Percentiles rank a stretch among this genome's conserved stretches.
These are phyloP conservation scores for Pelobates cultripes DNA, from an alignment of 2,797 vertebrate species.

Conservation along the genomic window DNA sequence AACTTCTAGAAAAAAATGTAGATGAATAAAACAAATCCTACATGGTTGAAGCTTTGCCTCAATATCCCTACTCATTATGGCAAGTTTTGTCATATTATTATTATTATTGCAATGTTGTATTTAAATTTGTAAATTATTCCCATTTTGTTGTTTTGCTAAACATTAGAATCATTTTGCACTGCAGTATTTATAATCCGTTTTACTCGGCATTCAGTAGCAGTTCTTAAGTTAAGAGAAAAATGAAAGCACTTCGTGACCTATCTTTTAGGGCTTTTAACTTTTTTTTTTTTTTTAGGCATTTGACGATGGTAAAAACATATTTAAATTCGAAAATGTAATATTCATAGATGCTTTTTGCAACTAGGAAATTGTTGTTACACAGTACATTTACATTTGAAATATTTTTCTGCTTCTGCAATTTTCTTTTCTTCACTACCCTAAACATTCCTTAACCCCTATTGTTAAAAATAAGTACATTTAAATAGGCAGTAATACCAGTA, in stretches of 20 bases:
- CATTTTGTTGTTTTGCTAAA: slow-evolving; percentile 12
- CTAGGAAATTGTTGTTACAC: not conserved
- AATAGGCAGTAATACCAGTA: too few relatives aligned
- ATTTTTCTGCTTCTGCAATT: not conserved
- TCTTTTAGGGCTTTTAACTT: slow-evolving; percentile 38
- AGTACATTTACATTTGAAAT: not conserved
- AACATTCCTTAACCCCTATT: not conserved
- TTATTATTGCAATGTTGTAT: too few relatives aligned
- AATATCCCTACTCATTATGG: too few relatives aligned
- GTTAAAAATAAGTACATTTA: too few relatives aligned
- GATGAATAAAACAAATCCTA: too few relatives aligned
- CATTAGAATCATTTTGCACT: slow-evolving; percentile 32
- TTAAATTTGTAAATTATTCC: not conserved
- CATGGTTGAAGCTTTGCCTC: too few relatives aligned
- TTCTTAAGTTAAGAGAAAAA: slow-evolving; percentile 35
- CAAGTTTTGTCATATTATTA: too few relatives aligned
- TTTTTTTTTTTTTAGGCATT: slow-evolving; percentile 40
- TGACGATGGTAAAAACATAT: slow-evolving; percentile 15
- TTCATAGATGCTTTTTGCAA: not conserved
- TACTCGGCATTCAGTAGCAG: slow-evolving; percentile 29
- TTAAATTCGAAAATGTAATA: not conserved
- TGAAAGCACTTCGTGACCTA: slow-evolving; percentile 43
- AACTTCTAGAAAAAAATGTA: too few relatives aligned
- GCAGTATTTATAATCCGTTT: slow-evolving; percentile 44
- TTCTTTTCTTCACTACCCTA: not conserved